A percentile compares a stretch with the other conserved stretches of the same genome.
These are phyloP conservation scores for Trimorus sp. DNA, from an alignment of 2,888 invertebrate genomes.

Conservation along the genomic window DNA sequence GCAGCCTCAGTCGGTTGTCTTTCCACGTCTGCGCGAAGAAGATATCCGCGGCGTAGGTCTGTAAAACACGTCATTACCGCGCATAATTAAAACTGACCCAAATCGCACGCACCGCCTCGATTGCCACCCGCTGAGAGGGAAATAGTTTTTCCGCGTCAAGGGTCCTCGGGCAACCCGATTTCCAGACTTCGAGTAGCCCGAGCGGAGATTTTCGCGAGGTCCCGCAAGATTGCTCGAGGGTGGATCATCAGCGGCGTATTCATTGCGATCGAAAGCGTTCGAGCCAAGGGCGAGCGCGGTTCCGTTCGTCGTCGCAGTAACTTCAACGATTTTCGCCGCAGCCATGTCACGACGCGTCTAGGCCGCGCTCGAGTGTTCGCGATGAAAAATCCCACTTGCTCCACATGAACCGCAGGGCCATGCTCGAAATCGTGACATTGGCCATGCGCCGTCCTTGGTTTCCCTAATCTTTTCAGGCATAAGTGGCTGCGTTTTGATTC, in stretches of 20 bases:
- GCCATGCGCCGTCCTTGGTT: conserved; percentile 62
- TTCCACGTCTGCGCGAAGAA: conserved; percentile 98
- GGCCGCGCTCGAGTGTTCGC: conserved; percentile 47
- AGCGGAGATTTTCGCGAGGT: conserved; percentile 11
- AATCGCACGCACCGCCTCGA: conserved; percentile 19
- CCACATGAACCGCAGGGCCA: conserved; percentile 55
- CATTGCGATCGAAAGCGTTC: conserved; percentile 18
- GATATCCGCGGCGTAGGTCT: conserved; percentile 95
- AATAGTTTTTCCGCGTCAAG: conserved; percentile 27
- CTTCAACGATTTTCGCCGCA: conserved; percentile 29
- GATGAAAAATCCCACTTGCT: conserved; percentile 62
- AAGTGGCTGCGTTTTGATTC: conserved; percentile 39
- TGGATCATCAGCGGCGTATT: conserved; percentile 44
- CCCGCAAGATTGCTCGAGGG: conserved; percentile 23
- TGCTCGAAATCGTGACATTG: conserved; percentile 62
- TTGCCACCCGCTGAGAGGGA: conserved; percentile 9
- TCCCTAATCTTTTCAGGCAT: conserved; percentile 54
- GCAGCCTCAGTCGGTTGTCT: conserved; percentile 91
- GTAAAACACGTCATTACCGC: conserved; percentile 5
- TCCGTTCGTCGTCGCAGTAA: conserved; percentile 5
- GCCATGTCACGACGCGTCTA: conserved; percentile 56
- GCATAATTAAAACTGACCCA: conserved; percentile 51
- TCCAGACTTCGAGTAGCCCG: conserved; percentile 8
- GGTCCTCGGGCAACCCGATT: conserved; percentile 45
- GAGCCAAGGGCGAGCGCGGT: not conserved